Evolutionary conservation across 2,113 vertebrate species (phyloP).

Genomic region (Marcusenius ussheri): DNA sequence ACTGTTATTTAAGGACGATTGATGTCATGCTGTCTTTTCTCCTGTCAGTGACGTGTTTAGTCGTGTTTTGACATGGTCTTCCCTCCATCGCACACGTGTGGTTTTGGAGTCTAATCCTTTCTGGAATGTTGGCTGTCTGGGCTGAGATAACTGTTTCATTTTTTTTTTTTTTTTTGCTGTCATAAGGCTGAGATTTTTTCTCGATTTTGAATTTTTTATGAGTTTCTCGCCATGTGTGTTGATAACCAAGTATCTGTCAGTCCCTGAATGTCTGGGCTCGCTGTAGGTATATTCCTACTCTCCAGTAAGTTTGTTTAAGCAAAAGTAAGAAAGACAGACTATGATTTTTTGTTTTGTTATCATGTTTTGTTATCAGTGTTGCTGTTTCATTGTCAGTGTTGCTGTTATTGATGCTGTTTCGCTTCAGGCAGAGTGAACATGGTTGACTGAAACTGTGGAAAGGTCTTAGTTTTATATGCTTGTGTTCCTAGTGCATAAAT

Average conservation of each 20-base stretch:
- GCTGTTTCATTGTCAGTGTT: not conserved
- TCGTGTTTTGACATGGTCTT: not conserved
- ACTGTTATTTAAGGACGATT: not conserved
- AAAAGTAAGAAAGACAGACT: not conserved
- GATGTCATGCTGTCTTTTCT: not conserved
- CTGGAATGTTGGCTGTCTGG: constrained; percentile 1
- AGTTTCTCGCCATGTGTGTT: not conserved
- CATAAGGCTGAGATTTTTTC: not conserved
- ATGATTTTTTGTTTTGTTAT: not conserved
- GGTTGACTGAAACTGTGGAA: not conserved
- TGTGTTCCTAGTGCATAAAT: not conserved
- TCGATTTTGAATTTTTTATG: not conserved
- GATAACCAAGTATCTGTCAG: not conserved
- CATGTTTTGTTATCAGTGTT: not conserved
- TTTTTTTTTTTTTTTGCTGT: not conserved
- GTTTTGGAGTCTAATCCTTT: not conserved
- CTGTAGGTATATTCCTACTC: not conserved
- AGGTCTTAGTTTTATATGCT: not conserved
- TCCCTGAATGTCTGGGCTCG: not conserved
- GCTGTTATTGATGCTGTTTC: not conserved
- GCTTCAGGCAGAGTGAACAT: not conserved
- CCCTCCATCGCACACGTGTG: not conserved
- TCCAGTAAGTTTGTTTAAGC: not conserved
- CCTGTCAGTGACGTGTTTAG: not conserved
- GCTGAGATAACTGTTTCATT: not conserved